phyloP scores from a whole-genome alignment of 2,113 vertebrate species.

The Elanus axillaris region DNA sequence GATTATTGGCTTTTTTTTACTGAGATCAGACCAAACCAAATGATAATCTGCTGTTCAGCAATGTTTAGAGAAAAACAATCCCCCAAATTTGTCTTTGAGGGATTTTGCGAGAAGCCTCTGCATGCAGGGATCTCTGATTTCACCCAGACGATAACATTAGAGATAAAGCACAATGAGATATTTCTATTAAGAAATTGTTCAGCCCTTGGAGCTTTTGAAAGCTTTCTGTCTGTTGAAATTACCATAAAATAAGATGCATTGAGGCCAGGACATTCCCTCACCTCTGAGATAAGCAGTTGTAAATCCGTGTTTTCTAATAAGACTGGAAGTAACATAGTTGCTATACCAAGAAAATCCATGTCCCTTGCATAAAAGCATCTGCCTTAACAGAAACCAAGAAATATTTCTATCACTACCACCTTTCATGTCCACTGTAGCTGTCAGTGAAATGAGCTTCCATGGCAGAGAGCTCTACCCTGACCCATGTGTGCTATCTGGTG shows the following conservation, averaged over 20 bases:
- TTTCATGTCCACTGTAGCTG: not conserved
- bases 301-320: not conserved
- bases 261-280: not conserved
- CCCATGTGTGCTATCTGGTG: accelerated
- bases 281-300: not conserved
- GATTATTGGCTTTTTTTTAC: not conserved
- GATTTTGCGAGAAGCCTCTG: not conserved
- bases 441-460: not conserved
- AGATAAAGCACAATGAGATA: not conserved
- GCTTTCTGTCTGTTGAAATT: not conserved
- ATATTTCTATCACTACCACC: not conserved
- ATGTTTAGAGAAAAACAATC: not conserved
- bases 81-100: not conserved
- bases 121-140: not conserved
- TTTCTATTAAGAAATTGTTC: not conserved
- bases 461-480: not conserved
- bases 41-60: not conserved
- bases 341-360: not conserved
- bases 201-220: not conserved
- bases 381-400: not conserved
- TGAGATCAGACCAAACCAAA: not conserved
- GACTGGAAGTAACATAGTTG: not conserved
- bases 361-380: not conserved
- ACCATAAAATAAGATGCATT: not conserved
- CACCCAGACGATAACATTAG: not conserved